phyloP scores from a whole-genome alignment of 2,888 invertebrate genomes.

The Heteromurus nitidus region DNA sequence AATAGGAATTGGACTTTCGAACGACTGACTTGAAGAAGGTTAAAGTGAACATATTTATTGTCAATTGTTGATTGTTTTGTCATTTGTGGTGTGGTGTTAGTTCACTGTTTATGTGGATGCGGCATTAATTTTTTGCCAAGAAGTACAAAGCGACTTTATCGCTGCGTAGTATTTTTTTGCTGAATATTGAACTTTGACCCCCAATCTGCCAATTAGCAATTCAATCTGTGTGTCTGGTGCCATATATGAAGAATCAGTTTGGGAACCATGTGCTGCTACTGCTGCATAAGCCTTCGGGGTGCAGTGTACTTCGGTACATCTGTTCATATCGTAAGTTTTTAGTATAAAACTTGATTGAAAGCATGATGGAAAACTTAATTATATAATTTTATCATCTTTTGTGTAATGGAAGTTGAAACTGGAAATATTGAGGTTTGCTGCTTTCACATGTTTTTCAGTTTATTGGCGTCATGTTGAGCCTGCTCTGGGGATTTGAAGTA shows the following conservation, averaged over 20 bases:
- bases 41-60: neutral
- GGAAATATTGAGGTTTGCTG: neutral
- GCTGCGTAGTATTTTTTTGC: neutral
- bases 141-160: neutral
- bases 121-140: neutral
- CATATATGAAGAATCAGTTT: neutral
- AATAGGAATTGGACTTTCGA: neutral
- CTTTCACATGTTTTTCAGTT: no score
- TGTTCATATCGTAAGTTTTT: constrained; percentile 62
- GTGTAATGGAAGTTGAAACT: neutral
- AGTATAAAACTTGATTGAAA: no score
- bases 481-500: constrained; percentile 52
- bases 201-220: neutral
- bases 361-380: no score
- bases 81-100: neutral
- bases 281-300: constrained; percentile 44
- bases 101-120: neutral
- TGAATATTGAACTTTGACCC: neutral
- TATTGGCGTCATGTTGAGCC: constrained; percentile 35
- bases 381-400: no score
- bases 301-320: constrained; percentile 65
- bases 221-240: neutral
- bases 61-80: neutral
- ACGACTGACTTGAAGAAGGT: neutral
- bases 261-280: constrained; percentile 51